Conservation (phyloP, 2,888 invertebrate genomes). For the Macaria liturata region DNA sequence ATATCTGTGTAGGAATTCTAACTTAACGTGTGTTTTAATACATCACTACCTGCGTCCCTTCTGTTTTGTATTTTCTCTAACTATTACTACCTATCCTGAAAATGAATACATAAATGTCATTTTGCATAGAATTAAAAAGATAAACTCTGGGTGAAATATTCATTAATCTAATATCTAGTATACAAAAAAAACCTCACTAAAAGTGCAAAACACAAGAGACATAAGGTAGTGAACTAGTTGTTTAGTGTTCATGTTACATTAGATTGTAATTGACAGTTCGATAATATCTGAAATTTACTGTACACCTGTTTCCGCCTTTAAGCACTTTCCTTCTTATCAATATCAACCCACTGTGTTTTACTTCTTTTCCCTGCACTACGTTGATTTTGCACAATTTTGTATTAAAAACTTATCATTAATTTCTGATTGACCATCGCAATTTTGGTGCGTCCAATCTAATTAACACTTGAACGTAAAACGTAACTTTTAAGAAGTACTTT, state of each 20-base stretch:
- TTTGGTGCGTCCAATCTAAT: no score
- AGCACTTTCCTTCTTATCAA: conserved; percentile 63
- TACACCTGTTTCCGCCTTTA: conserved; percentile 68
- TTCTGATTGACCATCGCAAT: neutral
- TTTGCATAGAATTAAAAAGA: no score
- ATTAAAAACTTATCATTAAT: neutral
- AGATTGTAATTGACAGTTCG: conserved; percentile 73
- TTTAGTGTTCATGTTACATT: conserved; percentile 82
- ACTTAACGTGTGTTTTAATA: conserved; percentile 77
- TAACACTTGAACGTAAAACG: no score
- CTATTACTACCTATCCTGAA: no score
- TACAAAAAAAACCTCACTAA: neutral
- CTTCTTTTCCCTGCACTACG: conserved; percentile 43
- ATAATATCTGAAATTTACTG: conserved; percentile 55
- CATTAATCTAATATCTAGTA: no score
- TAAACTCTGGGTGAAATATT: no score
- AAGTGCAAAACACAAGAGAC: conserved; percentile 47
- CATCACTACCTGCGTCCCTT: conserved; percentile 62
- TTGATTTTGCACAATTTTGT: conserved; percentile 40
- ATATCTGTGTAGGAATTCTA: conserved; percentile 81
- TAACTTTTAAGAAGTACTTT: no score
- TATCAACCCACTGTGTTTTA: conserved; percentile 56
- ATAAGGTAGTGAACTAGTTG: conserved; percentile 73
- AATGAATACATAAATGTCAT: no score
- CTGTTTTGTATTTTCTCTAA: conserved; percentile 33